Conservation (phyloP, 2,888 invertebrate species). For the Neoscelio sp. region DNA sequence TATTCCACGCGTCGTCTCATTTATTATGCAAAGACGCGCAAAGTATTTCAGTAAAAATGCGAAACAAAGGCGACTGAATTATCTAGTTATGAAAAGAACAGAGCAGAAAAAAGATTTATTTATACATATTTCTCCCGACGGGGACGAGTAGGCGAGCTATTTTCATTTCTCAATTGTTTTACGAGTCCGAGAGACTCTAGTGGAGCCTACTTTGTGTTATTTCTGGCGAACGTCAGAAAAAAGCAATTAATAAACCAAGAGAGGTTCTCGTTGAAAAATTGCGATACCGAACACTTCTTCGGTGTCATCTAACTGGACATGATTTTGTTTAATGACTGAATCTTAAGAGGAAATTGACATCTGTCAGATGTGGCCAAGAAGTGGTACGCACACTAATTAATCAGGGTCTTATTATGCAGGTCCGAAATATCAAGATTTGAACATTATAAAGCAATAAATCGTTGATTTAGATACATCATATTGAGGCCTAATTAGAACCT, state of each 20-base stretch:
- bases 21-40: constrained; percentile 43
- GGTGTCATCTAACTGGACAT: constrained; percentile 20
- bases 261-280: constrained; percentile 59
- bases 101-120: constrained; percentile 46
- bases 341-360: constrained; percentile 22
- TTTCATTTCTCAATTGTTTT: constrained; percentile 65
- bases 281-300: constrained; percentile 29
- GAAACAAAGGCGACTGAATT: constrained; percentile 31
- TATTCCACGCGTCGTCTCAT: constrained; percentile 16
- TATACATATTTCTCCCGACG: constrained; percentile 53
- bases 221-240: constrained; percentile 64
- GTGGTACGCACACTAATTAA: no score
- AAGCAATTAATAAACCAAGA: constrained; percentile 66
- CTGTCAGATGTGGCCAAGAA: no score
- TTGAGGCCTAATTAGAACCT: no score
- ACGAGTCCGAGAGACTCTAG: constrained; percentile 37
- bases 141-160: constrained; percentile 45
- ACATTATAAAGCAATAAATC: no score
- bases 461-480: no score
- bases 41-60: constrained; percentile 30
- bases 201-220: constrained; percentile 54
- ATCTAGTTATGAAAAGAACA: constrained; percentile 30
- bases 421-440: no score
- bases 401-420: no score
- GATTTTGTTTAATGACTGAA: constrained; percentile 22